Evolutionary conservation across 1,140 invertebrate genomes (phyloP).

Genomic region (Bombus ignitus): DNA sequence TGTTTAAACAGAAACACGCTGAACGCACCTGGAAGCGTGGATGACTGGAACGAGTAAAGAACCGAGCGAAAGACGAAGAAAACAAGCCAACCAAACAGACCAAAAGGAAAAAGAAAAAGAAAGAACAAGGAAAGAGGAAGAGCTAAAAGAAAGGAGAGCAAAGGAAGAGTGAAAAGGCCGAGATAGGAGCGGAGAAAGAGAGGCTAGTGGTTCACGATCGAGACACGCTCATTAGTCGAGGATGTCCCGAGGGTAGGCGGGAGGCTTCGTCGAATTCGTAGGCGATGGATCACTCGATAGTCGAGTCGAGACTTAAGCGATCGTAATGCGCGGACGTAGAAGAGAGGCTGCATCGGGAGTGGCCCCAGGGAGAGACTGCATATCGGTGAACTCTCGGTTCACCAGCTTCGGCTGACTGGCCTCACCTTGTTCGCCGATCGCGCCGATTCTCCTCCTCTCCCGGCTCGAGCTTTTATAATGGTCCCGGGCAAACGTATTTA

Average conservation of each 20-base stretch:
- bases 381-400: constrained; percentile 56
- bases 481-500: constrained; percentile 79
- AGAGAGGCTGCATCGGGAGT: constrained; percentile 68
- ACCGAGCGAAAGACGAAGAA: background rate
- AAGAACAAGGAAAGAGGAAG: background rate
- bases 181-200: constrained; percentile 2
- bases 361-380: constrained; percentile 71
- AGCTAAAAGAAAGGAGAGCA: background rate
- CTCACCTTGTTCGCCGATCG: constrained; percentile 55
- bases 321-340: constrained; percentile 76
- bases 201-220: constrained; percentile 63
- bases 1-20: constrained; percentile 50
- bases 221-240: constrained; percentile 74
- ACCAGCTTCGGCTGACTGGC: constrained; percentile 28
- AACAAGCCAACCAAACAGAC: background rate
- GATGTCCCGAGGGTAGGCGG: constrained; percentile 70
- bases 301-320: constrained; percentile 79
- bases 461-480: constrained; percentile 76
- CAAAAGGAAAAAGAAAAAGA: background rate
- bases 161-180: background rate
- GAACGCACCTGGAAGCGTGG: constrained; percentile 57
- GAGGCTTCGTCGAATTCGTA: constrained; percentile 74
- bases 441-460: constrained; percentile 53
- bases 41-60: background rate
- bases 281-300: constrained; percentile 79